These are phyloP conservation scores for Dryocosmus kuriphilus DNA, from an alignment of 2,888 invertebrate species.

Conservation along the genomic window DNA sequence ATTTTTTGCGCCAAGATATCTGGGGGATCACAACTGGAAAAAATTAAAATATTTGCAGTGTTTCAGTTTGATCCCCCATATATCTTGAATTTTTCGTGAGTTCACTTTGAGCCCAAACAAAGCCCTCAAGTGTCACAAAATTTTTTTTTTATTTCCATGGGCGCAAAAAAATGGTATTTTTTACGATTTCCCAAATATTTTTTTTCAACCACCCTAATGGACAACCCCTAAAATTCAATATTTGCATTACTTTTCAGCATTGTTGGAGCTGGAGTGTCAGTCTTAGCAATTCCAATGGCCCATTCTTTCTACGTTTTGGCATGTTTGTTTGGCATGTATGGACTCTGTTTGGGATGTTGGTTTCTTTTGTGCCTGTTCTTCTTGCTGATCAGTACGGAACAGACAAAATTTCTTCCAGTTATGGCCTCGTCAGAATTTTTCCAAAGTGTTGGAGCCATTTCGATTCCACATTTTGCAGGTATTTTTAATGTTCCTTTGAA, in stretches of 20 bases:
- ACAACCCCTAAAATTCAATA: too few relatives aligned
- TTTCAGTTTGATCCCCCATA: too few relatives aligned
- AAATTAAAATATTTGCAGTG: too few relatives aligned
- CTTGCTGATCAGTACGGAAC: conserved; percentile 87
- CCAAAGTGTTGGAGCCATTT: conserved; percentile 86
- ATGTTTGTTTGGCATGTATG: conserved; percentile 84
- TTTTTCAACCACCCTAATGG: too few relatives aligned
- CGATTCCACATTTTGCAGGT: conserved; percentile 87
- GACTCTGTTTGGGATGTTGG: conserved; percentile 87
- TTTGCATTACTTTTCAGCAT: conserved; percentile 79
- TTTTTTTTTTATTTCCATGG: too few relatives aligned
- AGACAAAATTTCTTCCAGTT: conserved; percentile 86
- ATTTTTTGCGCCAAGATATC: too few relatives aligned
- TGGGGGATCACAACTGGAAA: too few relatives aligned
- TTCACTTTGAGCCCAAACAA: too few relatives aligned
- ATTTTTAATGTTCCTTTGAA: conserved; percentile 40
- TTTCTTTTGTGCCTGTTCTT: conserved; percentile 87
- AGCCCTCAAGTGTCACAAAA: too few relatives aligned
- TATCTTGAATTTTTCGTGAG: too few relatives aligned
- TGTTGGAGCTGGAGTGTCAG: conserved; percentile 84
- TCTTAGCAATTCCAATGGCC: conserved; percentile 83
- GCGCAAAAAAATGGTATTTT: too few relatives aligned
- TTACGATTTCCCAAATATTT: too few relatives aligned
- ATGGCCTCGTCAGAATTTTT: conserved; percentile 88
- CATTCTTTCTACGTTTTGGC: conserved; percentile 84